Evolutionary conservation across 2,113 vertebrate genomes (phyloP), one percentile per base, ranked within the genome.

Genomic region (Anguilla rostrata): DNA sequence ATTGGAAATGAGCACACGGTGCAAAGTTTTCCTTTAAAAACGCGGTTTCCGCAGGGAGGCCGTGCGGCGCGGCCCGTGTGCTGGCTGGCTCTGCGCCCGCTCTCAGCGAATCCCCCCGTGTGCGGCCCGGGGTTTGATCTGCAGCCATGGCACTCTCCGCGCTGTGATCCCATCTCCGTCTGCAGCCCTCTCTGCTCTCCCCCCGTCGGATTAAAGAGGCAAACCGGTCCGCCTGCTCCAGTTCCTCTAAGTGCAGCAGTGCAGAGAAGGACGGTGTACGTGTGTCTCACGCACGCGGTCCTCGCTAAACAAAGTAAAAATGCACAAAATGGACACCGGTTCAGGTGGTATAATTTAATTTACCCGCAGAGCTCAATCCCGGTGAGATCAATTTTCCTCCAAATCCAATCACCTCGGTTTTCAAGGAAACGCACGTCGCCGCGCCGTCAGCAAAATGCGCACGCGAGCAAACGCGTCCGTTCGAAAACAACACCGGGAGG

Each of bases 371-470:
- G 89, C 82, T 60, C 85, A 83, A 85, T 78, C 87, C 87, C 82
- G 22, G 83, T 83, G 46, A 86, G 87, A 90, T 90, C 87, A 90
- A 82, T 89, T 89, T 83, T 46, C 88, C 89, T 86, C 84, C 34
- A 89, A 91, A 91, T 92, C 87, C 88, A 87, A 92, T 91, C 86
- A 84, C 83, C 82, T 86, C 83, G 83, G 84, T 89, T 82, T 88
- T 39, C 85, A 84, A 86, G 39, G 82, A 84, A 88, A 87, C 78
- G 39, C 34, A 79, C 81, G 83, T 84, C 87, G 82, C 41, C 85
- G 87, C 87, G 90, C 83, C 82, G 88, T 87, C 89, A 88, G 90
- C 86, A 86, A 88, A 86, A 88, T 66, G 83, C 60, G 81, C 78
- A 41, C 39, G 60, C 49, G 81, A 63, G 53, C 39, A 83, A 82